Conservation (phyloP, 2,888 invertebrate species). For the Catocala nupta region DNA sequence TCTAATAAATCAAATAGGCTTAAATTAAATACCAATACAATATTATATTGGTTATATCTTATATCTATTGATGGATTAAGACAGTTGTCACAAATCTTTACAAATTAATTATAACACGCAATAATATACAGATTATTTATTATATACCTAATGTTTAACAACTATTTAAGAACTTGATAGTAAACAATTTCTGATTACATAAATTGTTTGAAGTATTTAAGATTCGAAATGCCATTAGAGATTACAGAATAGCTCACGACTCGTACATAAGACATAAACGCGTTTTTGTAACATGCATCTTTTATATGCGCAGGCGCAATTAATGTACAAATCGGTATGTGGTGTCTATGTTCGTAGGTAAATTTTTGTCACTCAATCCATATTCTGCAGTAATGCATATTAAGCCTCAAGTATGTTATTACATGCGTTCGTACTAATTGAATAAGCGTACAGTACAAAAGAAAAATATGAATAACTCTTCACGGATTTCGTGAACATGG, state of each 20-base stretch:
- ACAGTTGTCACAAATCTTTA: slow-evolving; percentile 4
- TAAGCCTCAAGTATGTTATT: too few species aligned
- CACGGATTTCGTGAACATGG: slow-evolving; percentile 18
- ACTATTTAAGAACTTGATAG: neutral
- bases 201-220: neutral
- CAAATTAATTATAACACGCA: slow-evolving; percentile 1
- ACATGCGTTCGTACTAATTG: too few species aligned
- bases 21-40: slow-evolving; percentile 21
- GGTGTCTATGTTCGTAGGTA: neutral
- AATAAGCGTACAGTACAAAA: slow-evolving; percentile 13
- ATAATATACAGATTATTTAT: neutral
- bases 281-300: slow-evolving; percentile 8
- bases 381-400: too few species aligned
- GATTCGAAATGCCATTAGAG: neutral
- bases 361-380: too few species aligned
- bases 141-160: neutral
- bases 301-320: slow-evolving; percentile 14
- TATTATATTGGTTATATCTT: slow-evolving; percentile 15
- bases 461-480: slow-evolving; percentile 41
- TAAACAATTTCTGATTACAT: slow-evolving; percentile 4
- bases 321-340: neutral
- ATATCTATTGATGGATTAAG: neutral
- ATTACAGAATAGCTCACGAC: neutral
- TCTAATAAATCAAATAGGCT: slow-evolving; percentile 39
- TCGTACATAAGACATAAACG: slow-evolving; percentile 24